Base-by-base conservation (phyloP, 2,888 invertebrate genomes). In the Pristionchus maxplancki region DNA sequence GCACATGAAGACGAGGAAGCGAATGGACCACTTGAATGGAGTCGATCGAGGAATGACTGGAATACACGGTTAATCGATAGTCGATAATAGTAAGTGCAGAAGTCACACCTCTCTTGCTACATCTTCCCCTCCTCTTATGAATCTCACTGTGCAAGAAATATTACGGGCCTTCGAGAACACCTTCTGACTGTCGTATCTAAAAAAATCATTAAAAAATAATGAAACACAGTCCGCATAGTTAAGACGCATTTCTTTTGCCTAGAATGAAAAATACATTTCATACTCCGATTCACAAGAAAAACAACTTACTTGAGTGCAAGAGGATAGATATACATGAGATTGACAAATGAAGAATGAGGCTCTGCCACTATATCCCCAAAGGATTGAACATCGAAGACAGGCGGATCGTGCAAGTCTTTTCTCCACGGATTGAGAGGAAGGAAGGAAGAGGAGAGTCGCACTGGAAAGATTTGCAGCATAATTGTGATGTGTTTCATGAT, bases 241-340 rank as follows among this genome's bases (percentile, higher is more conserved):
- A n/a, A n/a, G n/a, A n/a, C n/a, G n/a, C n/a, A n/a, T n/a, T n/a
- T n/a, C n/a, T n/a, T n/a, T n/a, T n/a, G n/a, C n/a, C n/a, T n/a
- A n/a, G n/a, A n/a, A n/a, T n/a, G n/a, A 37, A 37, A 28, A 40
- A 34, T 40, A 40, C 24, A 40, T 74, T 64, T 28, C n/a, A n/a
- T n/a, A n/a, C n/a, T n/a, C n/a, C n/a, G n/a, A n/a, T n/a, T n/a
- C n/a, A n/a, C n/a, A n/a, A n/a, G n/a, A n/a, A n/a, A n/a, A n/a
- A n/a, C n/a, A n/a, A n/a, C n/a, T 84, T 40, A 92, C 90, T 91
- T 92, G 86, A 94, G 89, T n/a, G 90, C 88, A 91, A 97, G 96
- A 0, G 99, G 99, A 95, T 98, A 97, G 28, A 99, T 97, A 95
- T 97, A 99, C 64, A 99, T 96, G 95, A 98, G 97, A 95, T 99